phyloP scores from a whole-genome alignment of 2,113 vertebrate species.

The Leucoraja erinaceus region DNA sequence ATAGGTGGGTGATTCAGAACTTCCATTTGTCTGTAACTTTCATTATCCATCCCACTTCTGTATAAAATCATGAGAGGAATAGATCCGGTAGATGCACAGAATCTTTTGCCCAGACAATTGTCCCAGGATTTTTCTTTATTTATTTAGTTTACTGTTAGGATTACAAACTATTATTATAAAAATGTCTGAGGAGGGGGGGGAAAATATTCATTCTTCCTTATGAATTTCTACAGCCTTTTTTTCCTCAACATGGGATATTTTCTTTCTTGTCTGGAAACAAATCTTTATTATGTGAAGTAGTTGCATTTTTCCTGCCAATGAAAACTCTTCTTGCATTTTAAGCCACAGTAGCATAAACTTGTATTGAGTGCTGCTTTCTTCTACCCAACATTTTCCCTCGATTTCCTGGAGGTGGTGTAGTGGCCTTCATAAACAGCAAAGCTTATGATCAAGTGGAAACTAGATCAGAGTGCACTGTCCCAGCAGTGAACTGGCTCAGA shows the following conservation, averaged over 20 bases:
- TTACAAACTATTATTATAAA: background rate
- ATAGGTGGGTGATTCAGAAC: too few relatives aligned
- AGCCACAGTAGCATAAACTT: background rate
- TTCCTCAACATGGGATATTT: background rate
- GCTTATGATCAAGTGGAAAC: background rate
- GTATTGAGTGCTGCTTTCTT: background rate
- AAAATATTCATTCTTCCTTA: too few relatives aligned
- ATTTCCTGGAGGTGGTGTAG: background rate
- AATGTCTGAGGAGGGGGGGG: too few relatives aligned
- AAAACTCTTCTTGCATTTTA: background rate
- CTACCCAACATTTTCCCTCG: background rate
- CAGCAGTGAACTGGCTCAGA: conserved; percentile 7
- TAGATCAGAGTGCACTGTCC: background rate
- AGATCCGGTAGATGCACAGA: too few relatives aligned
- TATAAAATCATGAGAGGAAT: too few relatives aligned
- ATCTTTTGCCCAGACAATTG: background rate
- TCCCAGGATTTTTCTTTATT: background rate
- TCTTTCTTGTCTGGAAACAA: background rate
- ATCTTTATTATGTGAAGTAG: background rate
- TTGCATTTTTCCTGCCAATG: background rate
- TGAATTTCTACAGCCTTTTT: background rate
- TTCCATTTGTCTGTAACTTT: too few relatives aligned
- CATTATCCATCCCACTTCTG: too few relatives aligned
- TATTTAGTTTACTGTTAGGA: background rate
- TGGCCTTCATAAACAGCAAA: background rate